These are phyloP conservation scores for Ibidorhyncha struthersii DNA, from an alignment of 2,113 vertebrate genomes.

Conservation along the genomic window DNA sequence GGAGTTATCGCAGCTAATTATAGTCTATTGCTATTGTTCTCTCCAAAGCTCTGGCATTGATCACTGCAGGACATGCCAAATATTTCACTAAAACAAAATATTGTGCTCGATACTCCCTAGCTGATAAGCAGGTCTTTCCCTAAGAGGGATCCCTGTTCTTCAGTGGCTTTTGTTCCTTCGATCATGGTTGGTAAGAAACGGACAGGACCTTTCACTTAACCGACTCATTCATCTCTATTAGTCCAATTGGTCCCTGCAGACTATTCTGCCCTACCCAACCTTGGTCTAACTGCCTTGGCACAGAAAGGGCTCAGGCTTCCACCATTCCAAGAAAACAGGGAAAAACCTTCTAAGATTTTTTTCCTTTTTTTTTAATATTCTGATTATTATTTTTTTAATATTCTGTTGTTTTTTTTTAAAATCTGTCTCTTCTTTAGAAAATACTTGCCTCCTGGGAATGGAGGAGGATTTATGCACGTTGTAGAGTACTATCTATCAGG, in stretches of 20 bases:
- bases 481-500: neutral
- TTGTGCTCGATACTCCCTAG: neutral
- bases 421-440: neutral
- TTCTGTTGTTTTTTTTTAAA: neutral
- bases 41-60: conserved; percentile 40
- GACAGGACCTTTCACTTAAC: neutral
- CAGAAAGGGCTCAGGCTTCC: neutral
- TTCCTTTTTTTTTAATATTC: neutral
- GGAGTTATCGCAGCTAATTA: conserved; percentile 55
- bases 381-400: neutral
- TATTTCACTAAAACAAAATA: conserved; percentile 46
- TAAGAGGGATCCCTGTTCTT: neutral
- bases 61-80: conserved; percentile 43
- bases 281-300: neutral
- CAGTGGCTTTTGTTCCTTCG: neutral
- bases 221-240: neutral
- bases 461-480: neutral
- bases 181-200: neutral
- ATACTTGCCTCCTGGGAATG: neutral
- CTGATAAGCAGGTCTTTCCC: neutral
- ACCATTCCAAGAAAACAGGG: neutral
- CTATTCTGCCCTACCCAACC: neutral
- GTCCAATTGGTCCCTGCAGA: neutral
- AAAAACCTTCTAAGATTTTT: neutral
- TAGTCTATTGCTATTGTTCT: conserved; percentile 1